These are phyloP conservation scores for Tridacna gigas DNA, from an alignment of 2,888 invertebrate genomes.

Conservation along the genomic window DNA sequence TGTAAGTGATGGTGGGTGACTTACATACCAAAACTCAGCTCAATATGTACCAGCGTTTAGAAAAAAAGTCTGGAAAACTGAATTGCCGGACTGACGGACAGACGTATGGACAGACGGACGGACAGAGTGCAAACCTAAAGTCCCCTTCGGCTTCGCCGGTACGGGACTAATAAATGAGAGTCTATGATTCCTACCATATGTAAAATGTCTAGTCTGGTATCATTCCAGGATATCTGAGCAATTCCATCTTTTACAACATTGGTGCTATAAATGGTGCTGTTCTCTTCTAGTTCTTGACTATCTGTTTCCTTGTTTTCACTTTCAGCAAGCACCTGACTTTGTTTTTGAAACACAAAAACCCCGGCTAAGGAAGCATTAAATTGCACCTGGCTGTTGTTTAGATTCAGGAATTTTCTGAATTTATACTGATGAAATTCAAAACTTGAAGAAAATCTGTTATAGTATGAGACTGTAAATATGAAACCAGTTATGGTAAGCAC, in stretches of 20 bases:
- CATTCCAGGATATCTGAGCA: conserved; percentile 57
- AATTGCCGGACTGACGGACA: too few species aligned
- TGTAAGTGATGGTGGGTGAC: too few species aligned
- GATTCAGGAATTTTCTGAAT: not conserved
- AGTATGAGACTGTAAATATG: conserved; percentile 7
- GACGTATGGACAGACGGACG: too few species aligned
- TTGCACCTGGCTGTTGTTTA: not conserved
- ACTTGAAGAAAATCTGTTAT: not conserved
- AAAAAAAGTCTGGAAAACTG: too few species aligned
- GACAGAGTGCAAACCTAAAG: too few species aligned
- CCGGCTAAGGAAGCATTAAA: not conserved
- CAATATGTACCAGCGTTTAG: too few species aligned
- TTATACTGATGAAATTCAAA: not conserved
- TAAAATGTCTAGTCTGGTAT: conserved; percentile 63
- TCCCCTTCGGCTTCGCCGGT: too few species aligned
- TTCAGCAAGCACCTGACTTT: not conserved
- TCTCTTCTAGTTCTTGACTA: not conserved
- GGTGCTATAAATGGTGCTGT: not conserved
- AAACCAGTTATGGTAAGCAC: not conserved
- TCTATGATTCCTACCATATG: conserved; percentile 52
- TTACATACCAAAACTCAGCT: too few species aligned
- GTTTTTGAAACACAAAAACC: not conserved
- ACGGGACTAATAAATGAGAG: too few species aligned
- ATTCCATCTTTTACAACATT: conserved; percentile 8
- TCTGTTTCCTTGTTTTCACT: not conserved